Base-by-base conservation (phyloP, 2,797 vertebrate genomes). In the Dryobates pubescens region DNA sequence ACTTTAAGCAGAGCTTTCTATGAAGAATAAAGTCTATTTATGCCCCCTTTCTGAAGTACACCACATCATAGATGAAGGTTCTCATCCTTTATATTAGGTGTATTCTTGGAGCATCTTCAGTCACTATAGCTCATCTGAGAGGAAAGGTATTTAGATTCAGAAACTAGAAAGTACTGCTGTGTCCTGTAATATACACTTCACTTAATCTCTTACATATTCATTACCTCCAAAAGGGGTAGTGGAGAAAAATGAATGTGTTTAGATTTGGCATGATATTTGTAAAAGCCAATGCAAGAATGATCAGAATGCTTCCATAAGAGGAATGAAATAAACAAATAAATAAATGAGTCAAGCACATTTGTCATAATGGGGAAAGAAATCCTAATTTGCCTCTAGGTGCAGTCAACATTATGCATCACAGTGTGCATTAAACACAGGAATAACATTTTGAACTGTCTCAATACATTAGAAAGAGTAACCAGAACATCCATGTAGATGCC, bases 41-140 rank as follows among this genome's bases (percentile, higher is more conserved):
- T 1, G 2, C 0, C 4, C 36, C 17, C 5, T 36, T 22, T 18
- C 70, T 20, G 9, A 76, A 76, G 1, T 34, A 27, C 19, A 51
- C 27, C 7, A 36, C 19, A 53, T 13, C 13, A 51, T 20, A 65
- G 17, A 3, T 81, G 22, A 67, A 65, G 6, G 10, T 76, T 76
- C 32, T 63, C 20, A 63, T 82, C 10, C 20, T 45, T 82, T 88
- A 29, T 15, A 24, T 58, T 51, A 58, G 2, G 3, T 56, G 10
- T 51, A 36, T 58, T 67, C 30, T 26, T 82, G n/a, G 77, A n/a
- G 9, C 8, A 63, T 53, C 26, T 58, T 78, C 36, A 65, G 36
- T 24, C 23, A 27, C 47, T 15, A 7, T 10, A 81, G 13, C 10
- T 74, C 56, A 49, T n/a, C 34, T 71, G 45, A 63, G 20, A 81